These are phyloP conservation scores for Protophormia terraenovae DNA, from an alignment of 2,888 invertebrate genomes.

Conservation along the genomic window DNA sequence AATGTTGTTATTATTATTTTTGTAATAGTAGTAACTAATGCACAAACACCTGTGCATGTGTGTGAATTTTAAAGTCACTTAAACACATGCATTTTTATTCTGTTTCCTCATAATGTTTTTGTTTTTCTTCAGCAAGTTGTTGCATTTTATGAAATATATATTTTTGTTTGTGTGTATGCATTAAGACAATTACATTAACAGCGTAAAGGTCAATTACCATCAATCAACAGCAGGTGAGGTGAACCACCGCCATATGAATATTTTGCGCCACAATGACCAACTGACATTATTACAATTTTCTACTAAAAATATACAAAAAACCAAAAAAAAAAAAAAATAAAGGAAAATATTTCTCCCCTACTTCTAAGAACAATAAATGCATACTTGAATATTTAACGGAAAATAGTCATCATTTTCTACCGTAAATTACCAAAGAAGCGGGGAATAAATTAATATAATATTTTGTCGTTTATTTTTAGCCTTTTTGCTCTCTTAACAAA, in stretches of 20 bases:
- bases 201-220: conserved; percentile 51
- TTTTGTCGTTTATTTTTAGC: not conserved
- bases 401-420: not conserved
- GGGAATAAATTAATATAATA: not conserved
- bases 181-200: conserved; percentile 19
- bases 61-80: conserved; percentile 27
- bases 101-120: too few relatives aligned
- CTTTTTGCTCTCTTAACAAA: not conserved
- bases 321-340: not conserved
- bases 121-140: too few relatives aligned
- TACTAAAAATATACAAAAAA: conserved; percentile 1
- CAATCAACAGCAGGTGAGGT: conserved; percentile 55
- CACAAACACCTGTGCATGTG: conserved; percentile 31
- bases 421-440: not conserved
- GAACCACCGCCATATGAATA: conserved; percentile 31
- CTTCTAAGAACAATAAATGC: not conserved
- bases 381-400: conserved; percentile 10
- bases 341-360: conserved; percentile 22
- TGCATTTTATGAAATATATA: not conserved
- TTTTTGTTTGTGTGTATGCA: not conserved
- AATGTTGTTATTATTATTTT: conserved; percentile 4
- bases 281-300: conserved; percentile 45
- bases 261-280: conserved; percentile 50
- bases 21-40: conserved; percentile 37
- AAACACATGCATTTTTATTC: not conserved